Base-by-base conservation (phyloP, 2,113 vertebrate species). In the Zosterops japonicus region DNA sequence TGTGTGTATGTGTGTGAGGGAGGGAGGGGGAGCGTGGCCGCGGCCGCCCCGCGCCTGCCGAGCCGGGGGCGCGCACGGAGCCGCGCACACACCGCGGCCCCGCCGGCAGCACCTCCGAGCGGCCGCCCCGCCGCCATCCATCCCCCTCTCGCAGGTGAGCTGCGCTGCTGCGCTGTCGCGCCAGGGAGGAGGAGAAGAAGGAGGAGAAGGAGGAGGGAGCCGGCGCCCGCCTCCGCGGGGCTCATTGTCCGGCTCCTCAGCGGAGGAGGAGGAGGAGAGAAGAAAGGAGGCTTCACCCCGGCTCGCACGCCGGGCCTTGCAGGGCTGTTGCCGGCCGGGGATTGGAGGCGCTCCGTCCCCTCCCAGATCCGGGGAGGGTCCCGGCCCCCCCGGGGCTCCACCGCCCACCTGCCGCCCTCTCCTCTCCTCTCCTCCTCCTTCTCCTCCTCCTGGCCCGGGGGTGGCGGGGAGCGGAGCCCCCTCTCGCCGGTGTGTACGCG, bases 301-400 rank as follows among this genome's bases (percentile, higher is more conserved):
- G 23, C 55, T 70, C 24, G 59, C 82, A 60, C 25, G 76, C 59
- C 67, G 91, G 93, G 74, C 89, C 78, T 71, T 59, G 69, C 39
- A 63, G 76, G 22, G 60, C 42, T 79, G 49, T 35, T 72, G 88
- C 85, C 25, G 88, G 82, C 29, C 56, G 55, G 78, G 82, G 95
- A 94, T 92, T 92, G 95, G 95, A 95, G 91, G 91, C 81, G 75
- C 41, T 8, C n/a, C 8, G 85, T 78, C 65, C 83, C 90, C 92
- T 91, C 49, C 84, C 78, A 93, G 85, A 95, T 94, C 95, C 94
- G 95, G 94, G 95, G 95, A 92, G 91, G 89, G 91, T 95, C 91
- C 18, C 59, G 55, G 72, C 39, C 67, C 75, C 68, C 64, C 24
- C 41, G 16, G 44, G 14, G 36, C 60, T 44, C 44, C 35, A 15